A percentile compares a stretch with the other conserved stretches of the same genome.
Evolutionary conservation across 2,113 vertebrate genomes (phyloP).

Genomic region (Oncorhynchus clarkii): DNA sequence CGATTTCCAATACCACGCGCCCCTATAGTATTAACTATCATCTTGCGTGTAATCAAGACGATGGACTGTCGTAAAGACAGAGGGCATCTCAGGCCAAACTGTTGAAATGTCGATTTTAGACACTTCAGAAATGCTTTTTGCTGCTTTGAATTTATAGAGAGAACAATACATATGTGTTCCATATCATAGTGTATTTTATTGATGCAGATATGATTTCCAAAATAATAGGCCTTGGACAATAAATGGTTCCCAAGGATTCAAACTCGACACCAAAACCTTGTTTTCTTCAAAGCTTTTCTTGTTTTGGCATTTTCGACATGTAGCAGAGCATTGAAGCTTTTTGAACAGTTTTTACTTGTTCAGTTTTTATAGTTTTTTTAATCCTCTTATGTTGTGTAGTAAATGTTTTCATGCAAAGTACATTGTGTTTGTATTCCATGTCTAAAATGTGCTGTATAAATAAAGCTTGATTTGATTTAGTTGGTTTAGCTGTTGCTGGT

Average conservation of each 20-base stretch:
- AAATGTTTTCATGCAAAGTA: too few species aligned
- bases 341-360: background rate
- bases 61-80: constrained; percentile 21
- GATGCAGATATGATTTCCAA: too few species aligned
- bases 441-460: too few species aligned
- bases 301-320: background rate
- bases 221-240: background rate
- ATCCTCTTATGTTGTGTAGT: too few species aligned
- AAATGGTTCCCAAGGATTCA: background rate
- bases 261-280: background rate
- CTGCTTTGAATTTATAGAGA: background rate
- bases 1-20: constrained; percentile 3
- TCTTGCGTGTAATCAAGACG: constrained; percentile 18
- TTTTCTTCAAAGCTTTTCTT: background rate
- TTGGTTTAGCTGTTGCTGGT: background rate
- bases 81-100: constrained; percentile 60
- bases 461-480: background rate
- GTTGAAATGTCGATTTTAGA: background rate
- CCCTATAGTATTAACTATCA: background rate
- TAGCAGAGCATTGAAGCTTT: background rate
- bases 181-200: too few species aligned
- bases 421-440: too few species aligned
- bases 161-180: too few species aligned
- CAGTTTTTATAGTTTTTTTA: background rate
- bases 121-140: background rate